A percentile compares a stretch with the other conserved stretches of the same genome.
Evolutionary conservation across 2,888 invertebrate species (phyloP).

Genomic region (Acleris cristana): DNA sequence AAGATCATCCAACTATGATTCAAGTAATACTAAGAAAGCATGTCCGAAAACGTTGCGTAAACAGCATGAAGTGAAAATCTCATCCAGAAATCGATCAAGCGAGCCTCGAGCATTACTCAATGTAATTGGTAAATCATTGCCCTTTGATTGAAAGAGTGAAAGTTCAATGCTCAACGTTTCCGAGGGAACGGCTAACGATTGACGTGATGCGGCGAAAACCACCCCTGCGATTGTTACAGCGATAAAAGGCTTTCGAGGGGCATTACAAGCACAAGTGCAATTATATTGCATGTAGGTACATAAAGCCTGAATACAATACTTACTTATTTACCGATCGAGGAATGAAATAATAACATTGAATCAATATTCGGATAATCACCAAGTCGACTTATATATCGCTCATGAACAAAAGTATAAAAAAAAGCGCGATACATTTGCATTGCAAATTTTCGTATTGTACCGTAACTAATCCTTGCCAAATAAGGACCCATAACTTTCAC

Average conservation of each 20-base stretch:
- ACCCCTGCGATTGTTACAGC: constrained; percentile 41
- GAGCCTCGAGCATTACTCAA: constrained; percentile 16
- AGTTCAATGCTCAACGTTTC: constrained; percentile 25
- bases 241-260: constrained; percentile 30
- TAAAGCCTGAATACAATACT: too few relatives aligned
- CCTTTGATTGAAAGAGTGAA: constrained; percentile 34
- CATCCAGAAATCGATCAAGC: constrained; percentile 29
- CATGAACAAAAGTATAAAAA: too few relatives aligned
- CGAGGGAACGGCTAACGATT: constrained; percentile 46
- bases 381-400: too few relatives aligned
- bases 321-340: too few relatives aligned
- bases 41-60: neutral
- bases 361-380: too few relatives aligned
- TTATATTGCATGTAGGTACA: constrained; percentile 2
- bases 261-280: constrained; percentile 25
- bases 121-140: constrained; percentile 27
- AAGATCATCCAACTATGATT: too few relatives aligned
- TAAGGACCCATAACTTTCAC: constrained; percentile 23
- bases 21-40: too few relatives aligned
- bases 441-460: constrained; percentile 1
- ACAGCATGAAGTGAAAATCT: constrained; percentile 2
- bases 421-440: neutral
- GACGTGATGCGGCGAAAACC: constrained; percentile 53
- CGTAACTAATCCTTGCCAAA: constrained; percentile 19
- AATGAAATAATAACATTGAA: too few relatives aligned